Conservation (phyloP, 2,113 vertebrate species). For the Todiramphus saurophagus region DNA sequence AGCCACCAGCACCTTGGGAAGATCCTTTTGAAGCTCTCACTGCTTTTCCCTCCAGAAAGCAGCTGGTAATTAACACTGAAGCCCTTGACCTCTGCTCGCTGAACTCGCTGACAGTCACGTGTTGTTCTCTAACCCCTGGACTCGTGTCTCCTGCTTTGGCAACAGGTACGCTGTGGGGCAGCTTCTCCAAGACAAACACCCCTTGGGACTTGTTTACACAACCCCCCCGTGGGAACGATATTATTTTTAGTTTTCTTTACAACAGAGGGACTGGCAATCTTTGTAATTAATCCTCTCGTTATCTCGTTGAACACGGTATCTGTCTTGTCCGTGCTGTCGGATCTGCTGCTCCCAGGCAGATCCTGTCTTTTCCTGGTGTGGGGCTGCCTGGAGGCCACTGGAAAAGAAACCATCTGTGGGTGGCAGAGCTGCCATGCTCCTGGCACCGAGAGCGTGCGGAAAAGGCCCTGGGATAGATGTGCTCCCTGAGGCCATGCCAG, state of each 20-base stretch:
- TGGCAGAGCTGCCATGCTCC: background rate
- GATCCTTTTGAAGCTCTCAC: background rate
- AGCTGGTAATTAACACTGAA: accelerated
- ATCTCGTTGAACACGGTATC: accelerated
- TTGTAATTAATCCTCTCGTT: background rate
- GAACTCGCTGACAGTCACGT: accelerated
- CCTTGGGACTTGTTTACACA: background rate
- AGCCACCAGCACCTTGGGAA: background rate
- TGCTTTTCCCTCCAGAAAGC: background rate
- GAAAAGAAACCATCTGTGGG: background rate
- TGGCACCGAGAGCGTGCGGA: accelerated
- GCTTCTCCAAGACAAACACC: background rate
- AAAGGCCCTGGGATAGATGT: background rate
- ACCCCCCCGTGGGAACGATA: too few species aligned
- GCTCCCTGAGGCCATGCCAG: background rate
- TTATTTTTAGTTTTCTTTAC: background rate
- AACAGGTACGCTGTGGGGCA: background rate
- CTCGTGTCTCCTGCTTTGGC: background rate
- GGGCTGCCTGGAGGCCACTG: background rate
- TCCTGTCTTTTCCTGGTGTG: background rate
- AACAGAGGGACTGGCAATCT: background rate
- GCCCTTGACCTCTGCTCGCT: background rate
- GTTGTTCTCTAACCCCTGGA: background rate
- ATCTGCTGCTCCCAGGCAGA: background rate
- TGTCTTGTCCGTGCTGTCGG: background rate